A percentile compares a stretch with the other conserved stretches of the same genome.
These are phyloP conservation scores for Nymphalis io DNA, from an alignment of 1,140 invertebrate species.

Conservation along the genomic window DNA sequence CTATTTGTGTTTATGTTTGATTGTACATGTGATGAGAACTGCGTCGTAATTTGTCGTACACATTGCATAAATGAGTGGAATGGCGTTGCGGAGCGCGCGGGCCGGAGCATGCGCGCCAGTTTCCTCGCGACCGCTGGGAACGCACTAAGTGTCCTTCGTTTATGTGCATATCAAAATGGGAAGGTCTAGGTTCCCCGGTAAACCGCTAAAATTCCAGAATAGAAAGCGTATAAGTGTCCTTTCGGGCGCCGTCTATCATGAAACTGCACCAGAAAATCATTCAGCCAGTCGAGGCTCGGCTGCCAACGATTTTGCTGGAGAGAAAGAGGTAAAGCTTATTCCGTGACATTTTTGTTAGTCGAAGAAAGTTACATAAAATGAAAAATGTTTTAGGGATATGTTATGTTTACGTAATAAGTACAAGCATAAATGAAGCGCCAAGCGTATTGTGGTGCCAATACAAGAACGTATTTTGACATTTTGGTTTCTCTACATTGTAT, in stretches of 20 bases:
- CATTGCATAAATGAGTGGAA: conserved; percentile 81
- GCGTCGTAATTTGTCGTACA: conserved; percentile 80
- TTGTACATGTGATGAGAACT: conserved; percentile 73
- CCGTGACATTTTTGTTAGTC: conserved; percentile 41
- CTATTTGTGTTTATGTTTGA: conserved; percentile 72
- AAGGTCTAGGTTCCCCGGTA: conserved; percentile 89
- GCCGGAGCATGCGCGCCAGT: conserved; percentile 81
- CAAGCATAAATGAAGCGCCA: conserved; percentile 55
- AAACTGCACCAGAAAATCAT: conserved; percentile 71
- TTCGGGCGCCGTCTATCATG: conserved; percentile 76
- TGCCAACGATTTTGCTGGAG: conserved; percentile 72
- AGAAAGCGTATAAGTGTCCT: conserved; percentile 90
- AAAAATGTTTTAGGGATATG: conserved; percentile 52
- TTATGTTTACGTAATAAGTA: conserved; percentile 78
- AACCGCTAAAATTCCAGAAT: conserved; percentile 91
- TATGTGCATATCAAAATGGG: conserved; percentile 80
- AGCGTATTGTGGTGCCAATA: conserved; percentile 45
- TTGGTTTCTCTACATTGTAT: conserved; percentile 42
- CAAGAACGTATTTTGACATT: conserved; percentile 59
- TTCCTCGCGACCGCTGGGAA: conserved; percentile 75
- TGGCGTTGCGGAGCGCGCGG: conserved; percentile 79
- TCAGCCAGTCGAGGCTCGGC: conserved; percentile 71
- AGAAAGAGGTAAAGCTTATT: conserved; percentile 74
- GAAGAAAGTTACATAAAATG: conserved; percentile 47
- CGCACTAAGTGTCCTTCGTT: conserved; percentile 78